These are phyloP conservation scores for Mesochorus sp. DNA, from an alignment of 2,888 invertebrate genomes.

Conservation along the genomic window DNA sequence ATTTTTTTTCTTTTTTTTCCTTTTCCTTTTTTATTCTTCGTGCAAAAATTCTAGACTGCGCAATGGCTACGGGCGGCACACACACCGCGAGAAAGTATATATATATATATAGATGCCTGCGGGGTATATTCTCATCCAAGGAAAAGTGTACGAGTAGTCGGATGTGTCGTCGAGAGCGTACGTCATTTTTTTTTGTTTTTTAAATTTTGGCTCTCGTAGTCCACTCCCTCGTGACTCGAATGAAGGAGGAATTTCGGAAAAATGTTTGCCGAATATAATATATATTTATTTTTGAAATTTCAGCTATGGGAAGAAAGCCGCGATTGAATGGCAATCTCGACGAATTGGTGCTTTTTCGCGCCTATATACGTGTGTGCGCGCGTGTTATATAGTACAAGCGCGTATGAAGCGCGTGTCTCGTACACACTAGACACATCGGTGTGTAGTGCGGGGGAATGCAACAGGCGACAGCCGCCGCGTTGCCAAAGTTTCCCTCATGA, in stretches of 20 bases:
- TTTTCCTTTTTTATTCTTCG: no score
- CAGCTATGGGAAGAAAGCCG: background rate
- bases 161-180: constrained; percentile 39
- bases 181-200: constrained; percentile 1
- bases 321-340: constrained; percentile 6
- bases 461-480: constrained; percentile 78
- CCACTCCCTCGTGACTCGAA: background rate
- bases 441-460: constrained; percentile 72
- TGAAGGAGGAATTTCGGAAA: background rate
- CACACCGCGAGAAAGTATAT: constrained; percentile 62
- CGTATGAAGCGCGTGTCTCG: constrained; percentile 44
- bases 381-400: constrained; percentile 69
- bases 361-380: constrained; percentile 73
- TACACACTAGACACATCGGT: background rate
- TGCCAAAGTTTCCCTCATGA: constrained; percentile 76
- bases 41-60: constrained; percentile 59
- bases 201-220: background rate
- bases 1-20: no score
- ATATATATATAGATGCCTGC: background rate
- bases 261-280: background rate
- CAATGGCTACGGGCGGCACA: constrained; percentile 59
- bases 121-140: constrained; percentile 18
- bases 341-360: constrained; percentile 25
- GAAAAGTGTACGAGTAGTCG: constrained; percentile 53
- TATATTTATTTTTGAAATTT: background rate